These are phyloP conservation scores for Cheirogaleus major DNA, from an alignment of 2,797 vertebrate species.

Conservation along the genomic window DNA sequence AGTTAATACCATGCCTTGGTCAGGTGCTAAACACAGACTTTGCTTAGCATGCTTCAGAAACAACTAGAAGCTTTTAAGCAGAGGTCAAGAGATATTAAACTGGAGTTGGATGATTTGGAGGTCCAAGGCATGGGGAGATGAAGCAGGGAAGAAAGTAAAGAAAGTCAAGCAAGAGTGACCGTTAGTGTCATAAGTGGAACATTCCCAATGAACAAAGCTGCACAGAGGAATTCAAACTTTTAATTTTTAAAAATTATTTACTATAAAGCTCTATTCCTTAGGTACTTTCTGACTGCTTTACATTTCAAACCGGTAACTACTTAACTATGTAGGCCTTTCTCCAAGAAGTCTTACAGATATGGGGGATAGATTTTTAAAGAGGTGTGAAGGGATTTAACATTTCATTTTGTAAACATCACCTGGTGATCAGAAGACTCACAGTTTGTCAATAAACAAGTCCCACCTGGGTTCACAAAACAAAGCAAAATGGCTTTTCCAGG, in stretches of 20 bases:
- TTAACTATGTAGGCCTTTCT: not conserved
- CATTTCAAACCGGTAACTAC: not conserved
- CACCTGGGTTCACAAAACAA: constrained; percentile 39
- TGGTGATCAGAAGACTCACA: not conserved
- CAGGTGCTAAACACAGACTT: not conserved
- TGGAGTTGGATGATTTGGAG: not conserved
- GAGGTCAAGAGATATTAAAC: not conserved
- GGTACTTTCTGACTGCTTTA: not conserved
- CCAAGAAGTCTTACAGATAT: not conserved
- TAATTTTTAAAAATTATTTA: not conserved
- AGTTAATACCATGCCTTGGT: not conserved
- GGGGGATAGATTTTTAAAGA: not conserved
- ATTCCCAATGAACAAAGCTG: not conserved
- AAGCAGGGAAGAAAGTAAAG: not conserved
- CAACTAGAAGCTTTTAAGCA: not conserved
- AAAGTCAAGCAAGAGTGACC: not conserved
- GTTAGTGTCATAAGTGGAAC: not conserved
- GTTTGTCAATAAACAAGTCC: constrained; percentile 55
- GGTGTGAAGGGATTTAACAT: constrained; percentile 34
- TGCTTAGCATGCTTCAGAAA: not conserved
- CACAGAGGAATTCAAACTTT: not conserved
- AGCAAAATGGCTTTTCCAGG: not conserved
- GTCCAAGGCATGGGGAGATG: not conserved
- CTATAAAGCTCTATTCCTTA: not conserved
- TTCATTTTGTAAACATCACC: constrained; percentile 2